phyloP scores from a whole-genome alignment of 2,113 vertebrate species.

The Cervus canadensis region DNA sequence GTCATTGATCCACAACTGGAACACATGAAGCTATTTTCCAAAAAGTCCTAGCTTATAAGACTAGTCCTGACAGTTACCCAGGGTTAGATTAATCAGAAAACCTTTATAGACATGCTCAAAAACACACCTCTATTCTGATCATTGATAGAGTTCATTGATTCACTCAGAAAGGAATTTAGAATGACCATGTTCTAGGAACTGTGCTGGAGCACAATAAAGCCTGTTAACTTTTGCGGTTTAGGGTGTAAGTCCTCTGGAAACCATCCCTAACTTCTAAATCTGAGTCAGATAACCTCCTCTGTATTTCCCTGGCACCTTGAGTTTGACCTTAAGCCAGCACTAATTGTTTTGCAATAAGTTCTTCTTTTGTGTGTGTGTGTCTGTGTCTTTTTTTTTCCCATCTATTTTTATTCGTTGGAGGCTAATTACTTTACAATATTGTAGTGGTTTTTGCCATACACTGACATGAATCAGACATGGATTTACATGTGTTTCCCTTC shows the following conservation, averaged over 20 bases:
- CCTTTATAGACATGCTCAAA: not conserved
- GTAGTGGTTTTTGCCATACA: too few species aligned
- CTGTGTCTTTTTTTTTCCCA: too few species aligned
- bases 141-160: not conserved
- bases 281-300: not conserved
- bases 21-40: not conserved
- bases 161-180: not conserved
- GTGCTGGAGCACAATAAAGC: not conserved
- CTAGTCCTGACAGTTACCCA: not conserved
- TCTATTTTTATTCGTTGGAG: too few species aligned
- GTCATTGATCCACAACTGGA: not conserved
- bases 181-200: not conserved
- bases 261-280: not conserved
- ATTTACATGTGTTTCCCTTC: too few species aligned
- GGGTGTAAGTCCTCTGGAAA: not conserved
- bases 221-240: not conserved
- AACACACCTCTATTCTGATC: not conserved
- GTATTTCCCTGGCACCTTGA: not conserved
- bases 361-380: not conserved
- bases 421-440: too few species aligned
- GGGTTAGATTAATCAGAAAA: not conserved
- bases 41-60: not conserved
- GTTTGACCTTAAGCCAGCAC: not conserved
- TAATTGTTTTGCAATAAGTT: not conserved
- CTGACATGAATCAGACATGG: too few species aligned